A percentile compares a stretch with the other conserved stretches of the same genome.
phyloP scores from a whole-genome alignment of 2,797 vertebrate species.

The Syngnathus acus region DNA sequence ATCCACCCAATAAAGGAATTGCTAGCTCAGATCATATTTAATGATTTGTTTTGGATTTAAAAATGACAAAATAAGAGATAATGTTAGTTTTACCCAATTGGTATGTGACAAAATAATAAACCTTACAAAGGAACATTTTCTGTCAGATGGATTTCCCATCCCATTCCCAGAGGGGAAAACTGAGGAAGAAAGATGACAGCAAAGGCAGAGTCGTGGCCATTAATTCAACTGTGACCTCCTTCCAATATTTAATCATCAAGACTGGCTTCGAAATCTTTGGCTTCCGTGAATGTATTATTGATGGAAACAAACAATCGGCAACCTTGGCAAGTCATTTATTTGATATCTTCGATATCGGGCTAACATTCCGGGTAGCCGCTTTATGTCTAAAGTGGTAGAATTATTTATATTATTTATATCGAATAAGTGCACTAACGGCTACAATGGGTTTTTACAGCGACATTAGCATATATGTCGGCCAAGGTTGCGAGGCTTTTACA shows the following conservation, averaged over 20 bases:
- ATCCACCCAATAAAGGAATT: neutral
- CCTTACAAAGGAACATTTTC: neutral
- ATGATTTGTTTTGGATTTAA: neutral
- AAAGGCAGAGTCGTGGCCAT: neutral
- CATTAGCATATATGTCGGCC: neutral
- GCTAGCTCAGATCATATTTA: neutral
- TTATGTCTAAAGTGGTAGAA: too few relatives aligned
- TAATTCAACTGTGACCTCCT: neutral
- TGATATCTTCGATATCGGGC: neutral
- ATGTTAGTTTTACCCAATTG: neutral
- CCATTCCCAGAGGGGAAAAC: neutral
- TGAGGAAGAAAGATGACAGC: slow-evolving; percentile 1
- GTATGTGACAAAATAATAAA: neutral
- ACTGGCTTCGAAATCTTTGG: neutral
- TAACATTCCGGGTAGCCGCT: neutral
- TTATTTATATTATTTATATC: too few relatives aligned
- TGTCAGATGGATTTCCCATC: slow-evolving; percentile 1
- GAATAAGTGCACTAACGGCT: too few relatives aligned
- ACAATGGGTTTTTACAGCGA: too few relatives aligned
- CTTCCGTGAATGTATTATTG: neutral
- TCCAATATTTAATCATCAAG: neutral
- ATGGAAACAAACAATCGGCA: neutral
- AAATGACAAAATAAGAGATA: neutral
- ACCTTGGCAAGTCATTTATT: neutral
- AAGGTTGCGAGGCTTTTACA: neutral